phyloP scores from a whole-genome alignment of 1,140 invertebrate genomes.

The Dreissena rostriformis region DNA sequence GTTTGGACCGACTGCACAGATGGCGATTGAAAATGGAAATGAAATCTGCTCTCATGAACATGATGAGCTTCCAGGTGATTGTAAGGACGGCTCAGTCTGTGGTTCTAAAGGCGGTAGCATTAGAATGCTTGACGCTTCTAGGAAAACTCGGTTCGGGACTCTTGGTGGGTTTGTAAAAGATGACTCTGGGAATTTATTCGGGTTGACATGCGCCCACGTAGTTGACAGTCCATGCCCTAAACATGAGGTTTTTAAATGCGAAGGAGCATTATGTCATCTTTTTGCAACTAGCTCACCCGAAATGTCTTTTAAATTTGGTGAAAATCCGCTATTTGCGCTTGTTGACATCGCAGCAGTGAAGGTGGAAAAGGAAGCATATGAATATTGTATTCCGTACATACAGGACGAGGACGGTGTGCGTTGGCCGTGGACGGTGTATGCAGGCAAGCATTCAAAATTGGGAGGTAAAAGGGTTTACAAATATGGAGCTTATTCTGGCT shows the following conservation, averaged over 20 bases:
- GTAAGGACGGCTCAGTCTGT: no score
- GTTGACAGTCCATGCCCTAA: neutral
- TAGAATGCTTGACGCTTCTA: neutral
- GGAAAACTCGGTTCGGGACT: neutral
- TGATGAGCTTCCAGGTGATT: no score
- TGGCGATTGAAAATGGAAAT: no score
- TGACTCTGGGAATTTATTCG: neutral
- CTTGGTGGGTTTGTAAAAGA: neutral
- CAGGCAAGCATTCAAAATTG: neutral
- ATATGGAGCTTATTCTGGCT: neutral
- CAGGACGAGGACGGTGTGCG: neutral
- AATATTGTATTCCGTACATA: neutral
- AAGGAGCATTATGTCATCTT: neutral
- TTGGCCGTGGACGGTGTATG: neutral
- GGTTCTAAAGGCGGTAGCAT: neutral
- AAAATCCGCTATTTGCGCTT: neutral
- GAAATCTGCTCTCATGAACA: no score
- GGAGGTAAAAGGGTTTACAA: neutral
- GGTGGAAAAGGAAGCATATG: neutral
- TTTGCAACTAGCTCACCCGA: no score
- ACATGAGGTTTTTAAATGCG: neutral
- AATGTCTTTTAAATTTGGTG: neutral
- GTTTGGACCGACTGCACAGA: no score
- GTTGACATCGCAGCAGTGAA: neutral
- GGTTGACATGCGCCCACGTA: neutral